Percentiles rank a stretch among this genome's conserved stretches.
Conservation (phyloP, 2,797 vertebrate genomes). For the Peromyscus eremicus region DNA sequence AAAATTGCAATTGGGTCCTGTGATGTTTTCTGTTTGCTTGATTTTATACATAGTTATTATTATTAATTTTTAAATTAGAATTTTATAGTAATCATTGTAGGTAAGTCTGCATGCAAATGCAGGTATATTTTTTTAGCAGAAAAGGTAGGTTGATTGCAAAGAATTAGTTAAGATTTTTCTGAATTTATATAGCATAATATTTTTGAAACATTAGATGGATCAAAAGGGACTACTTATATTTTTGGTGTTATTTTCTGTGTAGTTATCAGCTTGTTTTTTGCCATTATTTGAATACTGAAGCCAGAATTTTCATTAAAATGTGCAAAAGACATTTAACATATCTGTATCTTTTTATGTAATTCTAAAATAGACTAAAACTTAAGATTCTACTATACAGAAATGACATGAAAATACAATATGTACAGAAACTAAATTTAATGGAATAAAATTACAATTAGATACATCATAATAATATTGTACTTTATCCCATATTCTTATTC, state of each 20-base stretch:
- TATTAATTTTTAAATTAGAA: neutral
- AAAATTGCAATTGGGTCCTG: neutral
- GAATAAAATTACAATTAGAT: neutral
- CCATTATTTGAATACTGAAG: neutral
- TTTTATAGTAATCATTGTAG: neutral
- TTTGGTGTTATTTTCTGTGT: neutral
- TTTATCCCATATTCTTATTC: neutral
- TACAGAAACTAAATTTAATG: neutral
- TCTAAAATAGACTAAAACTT: slow-evolving; percentile 1
- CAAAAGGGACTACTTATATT: neutral
- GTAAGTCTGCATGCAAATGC: neutral
- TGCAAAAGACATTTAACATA: neutral
- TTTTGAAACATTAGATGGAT: neutral
- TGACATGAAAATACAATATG: neutral
- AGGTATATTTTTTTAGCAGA: neutral
- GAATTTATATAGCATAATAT: neutral
- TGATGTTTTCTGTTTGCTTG: neutral
- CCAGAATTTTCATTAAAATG: neutral
- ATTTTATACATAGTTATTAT: neutral
- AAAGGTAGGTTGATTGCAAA: neutral
- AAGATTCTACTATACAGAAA: neutral
- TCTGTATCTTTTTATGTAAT: neutral
- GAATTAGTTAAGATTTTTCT: neutral
- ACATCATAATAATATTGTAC: too few species aligned
- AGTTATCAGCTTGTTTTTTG: neutral